Conservation (phyloP, 2,113 vertebrate species). For the Equus przewalskii region DNA sequence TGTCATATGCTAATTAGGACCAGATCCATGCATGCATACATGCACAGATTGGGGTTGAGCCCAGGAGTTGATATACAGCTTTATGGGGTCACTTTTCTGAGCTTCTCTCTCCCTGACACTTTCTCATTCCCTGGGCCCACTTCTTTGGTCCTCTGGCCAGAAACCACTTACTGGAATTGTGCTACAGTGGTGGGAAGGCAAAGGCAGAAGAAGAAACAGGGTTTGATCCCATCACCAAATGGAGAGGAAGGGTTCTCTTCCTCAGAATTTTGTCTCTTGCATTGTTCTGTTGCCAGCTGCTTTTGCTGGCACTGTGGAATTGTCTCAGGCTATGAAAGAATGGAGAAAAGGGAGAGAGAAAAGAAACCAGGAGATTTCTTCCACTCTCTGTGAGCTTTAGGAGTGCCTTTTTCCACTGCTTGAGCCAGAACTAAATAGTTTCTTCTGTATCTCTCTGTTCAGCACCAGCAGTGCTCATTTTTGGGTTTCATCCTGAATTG, state of each 20-base stretch:
- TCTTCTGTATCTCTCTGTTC: neutral
- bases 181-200: neutral
- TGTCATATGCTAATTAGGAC: neutral
- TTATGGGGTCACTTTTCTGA: neutral
- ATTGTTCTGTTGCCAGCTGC: neutral
- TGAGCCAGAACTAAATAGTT: neutral
- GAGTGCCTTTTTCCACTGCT: neutral
- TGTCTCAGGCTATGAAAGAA: neutral
- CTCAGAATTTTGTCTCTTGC: neutral
- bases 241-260: neutral
- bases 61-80: neutral
- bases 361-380: neutral
- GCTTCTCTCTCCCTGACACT: neutral
- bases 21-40: neutral
- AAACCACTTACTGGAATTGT: neutral
- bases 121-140: neutral
- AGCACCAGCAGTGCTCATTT: neutral
- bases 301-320: neutral
- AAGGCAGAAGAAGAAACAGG: neutral
- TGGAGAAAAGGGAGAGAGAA: neutral
- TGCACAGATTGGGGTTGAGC: neutral
- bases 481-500: neutral
- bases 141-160: neutral
- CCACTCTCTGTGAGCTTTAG: neutral
- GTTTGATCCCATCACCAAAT: neutral